Conservation (phyloP, 2,888 invertebrate genomes). For the Acutogordius australiensis region DNA sequence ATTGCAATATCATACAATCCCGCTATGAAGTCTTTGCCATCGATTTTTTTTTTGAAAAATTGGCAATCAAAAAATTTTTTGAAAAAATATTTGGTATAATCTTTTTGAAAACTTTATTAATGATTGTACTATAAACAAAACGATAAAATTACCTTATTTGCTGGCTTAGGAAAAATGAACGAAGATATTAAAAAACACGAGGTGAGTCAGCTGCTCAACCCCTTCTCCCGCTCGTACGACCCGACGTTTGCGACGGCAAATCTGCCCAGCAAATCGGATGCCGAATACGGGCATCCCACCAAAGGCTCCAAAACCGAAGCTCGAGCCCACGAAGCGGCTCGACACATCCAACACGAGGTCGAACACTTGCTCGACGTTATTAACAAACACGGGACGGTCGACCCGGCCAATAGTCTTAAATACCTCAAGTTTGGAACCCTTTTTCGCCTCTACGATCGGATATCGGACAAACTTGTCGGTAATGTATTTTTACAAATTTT, state of each 20-base stretch:
- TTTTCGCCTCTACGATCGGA: background rate
- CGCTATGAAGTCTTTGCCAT: no score
- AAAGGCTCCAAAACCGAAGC: background rate
- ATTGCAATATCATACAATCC: no score
- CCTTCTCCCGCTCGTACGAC: background rate
- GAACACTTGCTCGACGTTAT: background rate
- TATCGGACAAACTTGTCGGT: background rate
- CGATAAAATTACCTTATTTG: no score
- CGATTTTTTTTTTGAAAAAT: no score
- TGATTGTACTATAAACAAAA: no score
- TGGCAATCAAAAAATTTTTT: no score
- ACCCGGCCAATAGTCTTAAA: background rate
- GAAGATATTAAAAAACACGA: background rate
- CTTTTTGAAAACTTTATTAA: no score
- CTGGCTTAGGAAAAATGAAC: constrained; percentile 1
- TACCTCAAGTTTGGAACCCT: background rate
- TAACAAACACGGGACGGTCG: background rate
- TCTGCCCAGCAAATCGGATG: background rate
- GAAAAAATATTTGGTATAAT: no score
- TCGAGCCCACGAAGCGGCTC: background rate
- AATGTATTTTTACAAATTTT: no score
- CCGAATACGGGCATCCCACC: background rate
- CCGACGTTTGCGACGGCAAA: background rate
- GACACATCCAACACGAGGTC: background rate
- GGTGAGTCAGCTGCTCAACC: background rate